Base-by-base conservation (phyloP, 2,113 vertebrate species). In the Propithecus coquereli region DNA sequence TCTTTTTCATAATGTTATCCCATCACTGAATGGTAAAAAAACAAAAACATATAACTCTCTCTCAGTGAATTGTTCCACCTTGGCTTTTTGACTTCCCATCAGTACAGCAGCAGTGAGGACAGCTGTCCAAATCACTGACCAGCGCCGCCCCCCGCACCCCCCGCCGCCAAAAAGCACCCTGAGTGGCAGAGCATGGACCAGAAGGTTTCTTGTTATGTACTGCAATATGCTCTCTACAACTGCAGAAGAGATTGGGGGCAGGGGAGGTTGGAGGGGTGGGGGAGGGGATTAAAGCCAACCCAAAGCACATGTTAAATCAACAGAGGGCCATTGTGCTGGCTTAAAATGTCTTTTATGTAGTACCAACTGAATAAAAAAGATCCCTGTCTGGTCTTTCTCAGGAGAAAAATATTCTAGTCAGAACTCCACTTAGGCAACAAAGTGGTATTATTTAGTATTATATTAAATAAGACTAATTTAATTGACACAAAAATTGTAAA, bases 401-500 rank as follows among this genome's bases (percentile, higher is more conserved):
- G 43, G 13, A 70, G 57, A 84, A 97, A 89, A 95, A 63, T 66
- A 93, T 73, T 90, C 50, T 63, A 85, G 27, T 87, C 8, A 52
- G 87, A 93, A 83, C 10, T 82, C 66, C 40, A 54, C 18, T 94
- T 73, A 96, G 27, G 45, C 47, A 87, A 90, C 40, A 95, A 71
- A 95, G 17, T 61, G 2, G 8, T 87, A 52, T 68, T 65, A 65
- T 45, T 89, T 91, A 76, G 54, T 57, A 90, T 77, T 77, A 20
- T 45, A 68, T 66, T 37, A 89, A 93, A 91, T 79, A 63, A 88
- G n/a, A 37, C n/a, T 90, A 90, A 80, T 84, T 90, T 65, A 57
- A 54, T 87, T 47, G n/a, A n/a, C 40, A 79, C 37, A 91, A 85
- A 83, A 90, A 82, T 87, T 79, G 13, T 85, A 77, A 86, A 76